Percentiles rank a stretch among this genome's conserved stretches.
Conservation (phyloP, 2,888 invertebrate genomes). For the Brachycybe producta region DNA sequence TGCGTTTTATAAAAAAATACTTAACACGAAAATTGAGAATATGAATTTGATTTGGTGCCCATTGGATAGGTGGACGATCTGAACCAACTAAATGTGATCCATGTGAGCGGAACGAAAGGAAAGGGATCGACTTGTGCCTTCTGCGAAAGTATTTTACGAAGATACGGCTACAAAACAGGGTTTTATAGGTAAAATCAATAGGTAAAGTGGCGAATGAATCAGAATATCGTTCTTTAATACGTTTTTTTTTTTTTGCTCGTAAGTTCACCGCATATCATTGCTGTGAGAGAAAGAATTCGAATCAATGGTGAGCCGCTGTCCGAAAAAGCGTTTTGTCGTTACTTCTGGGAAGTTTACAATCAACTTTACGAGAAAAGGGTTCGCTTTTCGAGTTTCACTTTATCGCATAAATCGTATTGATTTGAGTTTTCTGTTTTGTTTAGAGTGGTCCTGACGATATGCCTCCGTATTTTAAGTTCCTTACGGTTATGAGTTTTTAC, state of each 20-base stretch:
- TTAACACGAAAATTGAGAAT: no score
- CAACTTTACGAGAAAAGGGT: slow-evolving; percentile 35
- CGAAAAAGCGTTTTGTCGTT: slow-evolving; percentile 54
- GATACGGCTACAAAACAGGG: slow-evolving; percentile 74
- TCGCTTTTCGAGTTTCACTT: slow-evolving; percentile 2
- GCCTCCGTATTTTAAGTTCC: slow-evolving; percentile 88
- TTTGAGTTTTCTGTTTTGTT: slow-evolving; percentile 25
- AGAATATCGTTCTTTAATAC: neutral
- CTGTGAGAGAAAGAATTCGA: slow-evolving; percentile 79
- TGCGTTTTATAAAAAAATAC: no score
- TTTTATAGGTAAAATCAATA: slow-evolving; percentile 48
- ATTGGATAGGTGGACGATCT: slow-evolving; percentile 43
- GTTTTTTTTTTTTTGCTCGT: slow-evolving; percentile 10
- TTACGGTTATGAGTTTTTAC: slow-evolving; percentile 81
- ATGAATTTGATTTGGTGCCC: no score
- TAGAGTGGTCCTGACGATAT: slow-evolving; percentile 52
- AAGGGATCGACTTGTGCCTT: slow-evolving; percentile 90
- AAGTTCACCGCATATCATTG: slow-evolving; percentile 88
- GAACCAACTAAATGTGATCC: slow-evolving; percentile 69
- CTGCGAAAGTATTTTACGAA: slow-evolving; percentile 72
- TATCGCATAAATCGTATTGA: no score
- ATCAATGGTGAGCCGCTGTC: slow-evolving; percentile 69
- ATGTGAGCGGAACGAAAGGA: slow-evolving; percentile 94
- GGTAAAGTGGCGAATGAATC: neutral
- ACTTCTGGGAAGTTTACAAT: slow-evolving; percentile 72